phyloP scores from a whole-genome alignment of 2,113 vertebrate genomes.

The Naja naja region DNA sequence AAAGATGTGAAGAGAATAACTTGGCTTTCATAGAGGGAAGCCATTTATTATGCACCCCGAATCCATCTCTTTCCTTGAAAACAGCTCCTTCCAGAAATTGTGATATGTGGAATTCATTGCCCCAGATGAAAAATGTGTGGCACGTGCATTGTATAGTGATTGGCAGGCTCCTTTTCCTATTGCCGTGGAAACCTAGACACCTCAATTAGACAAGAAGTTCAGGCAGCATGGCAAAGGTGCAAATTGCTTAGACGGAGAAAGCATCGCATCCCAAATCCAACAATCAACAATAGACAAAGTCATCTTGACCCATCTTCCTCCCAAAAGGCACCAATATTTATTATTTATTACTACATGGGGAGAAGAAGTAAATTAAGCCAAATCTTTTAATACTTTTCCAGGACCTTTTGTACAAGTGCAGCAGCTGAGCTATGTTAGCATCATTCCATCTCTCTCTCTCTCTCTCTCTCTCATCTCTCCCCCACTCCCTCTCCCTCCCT shows the following conservation, averaged over 20 bases:
- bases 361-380: constrained; percentile 46
- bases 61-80: neutral
- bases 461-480: neutral
- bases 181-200: constrained; percentile 11
- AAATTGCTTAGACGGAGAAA: rapidly evolving
- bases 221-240: constrained; percentile 30
- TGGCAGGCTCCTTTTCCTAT: constrained; percentile 47
- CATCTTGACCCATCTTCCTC: neutral
- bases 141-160: constrained; percentile 61
- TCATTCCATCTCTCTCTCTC: constrained; percentile 17
- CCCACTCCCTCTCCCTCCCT: rapidly evolving
- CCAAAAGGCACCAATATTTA: neutral
- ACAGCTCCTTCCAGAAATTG: neutral
- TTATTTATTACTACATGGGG: neutral
- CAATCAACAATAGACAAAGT: constrained; percentile 40
- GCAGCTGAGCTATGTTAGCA: constrained; percentile 33
- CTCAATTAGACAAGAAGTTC: neutral
- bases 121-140: constrained; percentile 49
- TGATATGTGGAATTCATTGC: neutral
- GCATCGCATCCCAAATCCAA: neutral
- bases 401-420: constrained; percentile 47
- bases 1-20: neutral
- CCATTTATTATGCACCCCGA: rapidly evolving
- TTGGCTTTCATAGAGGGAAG: neutral
- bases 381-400: constrained; percentile 23